Percentiles rank a stretch among this genome's conserved stretches.
phyloP scores from a whole-genome alignment of 2,113 vertebrate genomes.

The Sebastes fasciatus region DNA sequence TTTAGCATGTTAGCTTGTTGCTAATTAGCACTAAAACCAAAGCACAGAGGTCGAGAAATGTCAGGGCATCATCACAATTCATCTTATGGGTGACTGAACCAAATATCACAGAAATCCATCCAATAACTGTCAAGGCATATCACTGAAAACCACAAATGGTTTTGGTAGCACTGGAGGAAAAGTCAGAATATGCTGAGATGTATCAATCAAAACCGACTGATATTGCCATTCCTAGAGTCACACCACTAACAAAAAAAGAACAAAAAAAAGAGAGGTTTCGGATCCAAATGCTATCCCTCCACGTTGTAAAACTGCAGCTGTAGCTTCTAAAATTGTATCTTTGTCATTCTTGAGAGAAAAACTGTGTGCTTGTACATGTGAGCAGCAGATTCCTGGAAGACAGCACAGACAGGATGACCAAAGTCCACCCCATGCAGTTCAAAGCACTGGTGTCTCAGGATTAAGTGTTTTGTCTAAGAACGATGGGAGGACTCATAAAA shows the following conservation, averaged over 20 bases:
- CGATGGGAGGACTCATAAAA: slow-evolving; percentile 55
- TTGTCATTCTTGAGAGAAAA: slow-evolving; percentile 21
- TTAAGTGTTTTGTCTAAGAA: slow-evolving; percentile 55
- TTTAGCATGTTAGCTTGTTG: not conserved
- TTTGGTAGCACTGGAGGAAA: no score
- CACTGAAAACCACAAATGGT: no score
- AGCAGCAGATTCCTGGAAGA: slow-evolving; percentile 44
- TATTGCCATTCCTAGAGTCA: no score
- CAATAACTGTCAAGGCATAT: no score
- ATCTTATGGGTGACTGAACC: not conserved
- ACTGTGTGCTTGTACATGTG: not conserved
- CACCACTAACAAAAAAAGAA: not conserved
- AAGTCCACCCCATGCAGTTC: slow-evolving; percentile 45
- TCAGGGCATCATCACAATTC: not conserved
- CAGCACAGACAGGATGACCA: slow-evolving; percentile 50
- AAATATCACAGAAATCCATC: not conserved
- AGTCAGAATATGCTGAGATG: not conserved
- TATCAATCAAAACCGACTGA: not conserved
- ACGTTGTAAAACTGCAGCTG: slow-evolving; percentile 51
- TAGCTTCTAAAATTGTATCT: slow-evolving; percentile 29
- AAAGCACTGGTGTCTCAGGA: slow-evolving; percentile 58
- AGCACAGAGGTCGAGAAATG: not conserved
- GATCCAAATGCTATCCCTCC: not conserved
- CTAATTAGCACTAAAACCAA: not conserved
- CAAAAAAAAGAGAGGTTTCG: not conserved